Conservation (phyloP, 2,113 vertebrate species). For the Heterotis niloticus region DNA sequence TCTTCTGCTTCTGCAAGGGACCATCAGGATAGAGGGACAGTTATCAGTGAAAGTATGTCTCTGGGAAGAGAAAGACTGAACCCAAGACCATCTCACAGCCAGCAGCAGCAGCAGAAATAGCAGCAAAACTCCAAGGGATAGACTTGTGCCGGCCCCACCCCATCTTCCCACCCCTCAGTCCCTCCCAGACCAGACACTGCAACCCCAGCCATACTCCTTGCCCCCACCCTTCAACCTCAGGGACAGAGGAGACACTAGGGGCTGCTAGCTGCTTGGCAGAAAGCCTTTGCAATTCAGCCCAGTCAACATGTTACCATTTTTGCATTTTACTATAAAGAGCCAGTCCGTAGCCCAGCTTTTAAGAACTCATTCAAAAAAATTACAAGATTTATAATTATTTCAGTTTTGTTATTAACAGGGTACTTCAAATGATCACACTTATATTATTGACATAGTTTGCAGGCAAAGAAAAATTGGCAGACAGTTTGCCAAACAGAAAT, state of each 20-base stretch:
- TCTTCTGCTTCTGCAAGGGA: conserved; percentile 91
- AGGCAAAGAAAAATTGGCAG: neutral
- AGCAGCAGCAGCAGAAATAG: conserved; percentile 67
- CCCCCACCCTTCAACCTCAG: neutral
- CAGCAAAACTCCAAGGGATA: conserved; percentile 71
- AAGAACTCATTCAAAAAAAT: too few relatives aligned
- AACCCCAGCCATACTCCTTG: neutral
- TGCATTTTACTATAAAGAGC: too few relatives aligned
- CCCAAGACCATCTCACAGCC: conserved; percentile 53
- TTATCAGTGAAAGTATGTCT: conserved; percentile 32
- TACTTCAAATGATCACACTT: too few relatives aligned
- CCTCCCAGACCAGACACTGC: conserved; percentile 75
- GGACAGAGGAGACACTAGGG: neutral
- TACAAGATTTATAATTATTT: too few relatives aligned
- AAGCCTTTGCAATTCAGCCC: neutral
- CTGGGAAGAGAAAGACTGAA: neutral
- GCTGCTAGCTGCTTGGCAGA: neutral
- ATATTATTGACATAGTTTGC: too few relatives aligned
- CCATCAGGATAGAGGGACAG: conserved; percentile 33
- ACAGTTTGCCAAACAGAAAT: neutral
- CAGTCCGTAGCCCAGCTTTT: too few relatives aligned
- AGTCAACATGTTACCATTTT: too few relatives aligned
- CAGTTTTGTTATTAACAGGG: too few relatives aligned
- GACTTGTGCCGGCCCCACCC: conserved; percentile 72
- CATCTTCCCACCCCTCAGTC: conserved; percentile 56